phyloP scores from a whole-genome alignment of 2,113 vertebrate species.

The Carassius gibelio region DNA sequence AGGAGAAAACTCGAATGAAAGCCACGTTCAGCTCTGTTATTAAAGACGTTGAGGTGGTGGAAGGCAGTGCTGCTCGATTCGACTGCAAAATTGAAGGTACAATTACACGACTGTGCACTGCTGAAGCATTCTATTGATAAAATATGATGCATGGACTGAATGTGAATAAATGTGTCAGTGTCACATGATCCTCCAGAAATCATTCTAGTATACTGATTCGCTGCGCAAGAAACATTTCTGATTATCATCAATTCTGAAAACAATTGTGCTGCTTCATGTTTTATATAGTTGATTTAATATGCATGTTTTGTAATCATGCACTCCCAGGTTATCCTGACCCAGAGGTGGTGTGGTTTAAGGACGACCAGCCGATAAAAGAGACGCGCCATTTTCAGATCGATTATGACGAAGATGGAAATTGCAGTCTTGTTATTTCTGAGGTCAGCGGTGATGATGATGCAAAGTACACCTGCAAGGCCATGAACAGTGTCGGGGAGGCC shows the following conservation, averaged over 20 bases:
- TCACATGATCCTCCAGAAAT: too few relatives aligned
- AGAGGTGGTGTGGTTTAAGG: conserved; percentile 98
- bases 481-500: conserved; percentile 94
- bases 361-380: conserved; percentile 95
- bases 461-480: conserved; percentile 97
- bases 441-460: conserved; percentile 94
- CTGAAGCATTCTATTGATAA: background rate
- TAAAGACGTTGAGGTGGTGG: conserved; percentile 93
- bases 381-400: conserved; percentile 98
- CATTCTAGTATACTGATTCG: too few relatives aligned
- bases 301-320: background rate
- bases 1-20: conserved; percentile 86
- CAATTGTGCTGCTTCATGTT: too few relatives aligned
- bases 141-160: background rate
- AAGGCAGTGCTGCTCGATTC: conserved; percentile 95
- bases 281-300: background rate
- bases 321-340: conserved; percentile 90
- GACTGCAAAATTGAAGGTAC: conserved; percentile 99
- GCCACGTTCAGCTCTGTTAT: conserved; percentile 89
- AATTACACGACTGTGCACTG: background rate
- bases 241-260: background rate
- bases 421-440: conserved; percentile 94
- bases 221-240: too few relatives aligned
- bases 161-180: too few relatives aligned
- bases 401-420: conserved; percentile 98